phyloP scores from a whole-genome alignment of 2,888 invertebrate genomes.

The Cataglyphis rosenhaueri region DNA sequence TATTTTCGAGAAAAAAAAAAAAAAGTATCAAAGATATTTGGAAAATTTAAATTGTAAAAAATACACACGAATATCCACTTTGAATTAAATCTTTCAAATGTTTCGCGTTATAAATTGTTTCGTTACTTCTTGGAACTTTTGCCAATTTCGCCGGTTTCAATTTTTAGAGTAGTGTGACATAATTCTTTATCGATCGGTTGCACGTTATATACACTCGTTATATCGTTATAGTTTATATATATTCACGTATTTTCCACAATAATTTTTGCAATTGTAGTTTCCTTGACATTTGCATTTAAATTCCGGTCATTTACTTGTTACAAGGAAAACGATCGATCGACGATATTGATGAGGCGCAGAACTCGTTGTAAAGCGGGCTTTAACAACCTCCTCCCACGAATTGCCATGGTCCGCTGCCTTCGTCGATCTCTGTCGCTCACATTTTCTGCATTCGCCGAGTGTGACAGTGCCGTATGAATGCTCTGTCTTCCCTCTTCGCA shows the following conservation, averaged over 20 bases:
- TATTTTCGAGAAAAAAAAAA: not conserved
- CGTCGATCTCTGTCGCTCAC: slow-evolving; percentile 54
- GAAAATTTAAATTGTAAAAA: not conserved
- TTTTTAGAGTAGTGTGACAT: not conserved
- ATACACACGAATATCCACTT: no score
- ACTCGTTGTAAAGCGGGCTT: slow-evolving; percentile 63
- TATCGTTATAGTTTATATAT: not conserved
- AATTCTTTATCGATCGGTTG: not conserved
- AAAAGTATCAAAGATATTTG: not conserved
- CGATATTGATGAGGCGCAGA: slow-evolving; percentile 35
- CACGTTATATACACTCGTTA: not conserved
- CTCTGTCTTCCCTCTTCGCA: slow-evolving; percentile 37
- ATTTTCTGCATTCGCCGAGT: slow-evolving; percentile 60
- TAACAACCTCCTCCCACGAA: slow-evolving; percentile 69
- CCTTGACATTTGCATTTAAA: slow-evolving; percentile 14
- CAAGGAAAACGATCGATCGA: slow-evolving; percentile 22
- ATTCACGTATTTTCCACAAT: no score
- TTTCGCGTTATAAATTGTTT: not conserved
- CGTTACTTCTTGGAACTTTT: not conserved
- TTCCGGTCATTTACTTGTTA: slow-evolving; percentile 7
- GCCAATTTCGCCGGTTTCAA: not conserved
- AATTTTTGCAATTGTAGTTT: not conserved
- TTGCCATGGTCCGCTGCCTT: slow-evolving; percentile 54
- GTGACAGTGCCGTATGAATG: slow-evolving; percentile 62
- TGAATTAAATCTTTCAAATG: not conserved